Evolutionary conservation across 2,888 invertebrate genomes (phyloP), one percentile per base, ranked within the genome.

Genomic region (Apamea sordens): DNA sequence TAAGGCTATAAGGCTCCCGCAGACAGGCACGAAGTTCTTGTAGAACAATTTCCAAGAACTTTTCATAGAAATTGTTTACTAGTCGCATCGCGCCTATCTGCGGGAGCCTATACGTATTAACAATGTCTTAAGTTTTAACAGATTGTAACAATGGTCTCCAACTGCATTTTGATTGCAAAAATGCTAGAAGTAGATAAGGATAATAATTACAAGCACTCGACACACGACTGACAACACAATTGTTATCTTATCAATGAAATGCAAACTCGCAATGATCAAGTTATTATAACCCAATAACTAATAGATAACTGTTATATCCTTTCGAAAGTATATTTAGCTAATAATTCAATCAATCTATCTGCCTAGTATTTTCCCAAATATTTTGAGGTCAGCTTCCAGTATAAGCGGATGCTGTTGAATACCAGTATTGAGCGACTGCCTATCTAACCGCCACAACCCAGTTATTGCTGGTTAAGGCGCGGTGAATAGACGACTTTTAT

Each of bases 201-300:
- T 73, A 67, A 75, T 63, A 61, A 70, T 68, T 32, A 83, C 59
- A 80, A 81, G 77, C 70, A 84, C 76, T 84, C 53, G 36, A 79
- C 56, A 71, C 68, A 67, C 73, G 69, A 65, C 61, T 80, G 76
- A 85, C 76, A 77, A 78, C 68, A 69, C 65, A 76, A 78, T 68
- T 68, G 67, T 76, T 81, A 87, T 82, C 83, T 88, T 85, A 88
- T 88, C 88, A 83, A 79, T 82, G 68, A 79, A 83, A 85, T 77
- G 73, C 79, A 80, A 79, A 83, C 83, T 70, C 59, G 76, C 73
- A 79, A 74, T 74, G 70, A 80, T 83, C 79, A 73, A 77, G 65
- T 81, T 77, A 73, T 70, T 70, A 76, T 80, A 75, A 78, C 74
- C 76, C 50, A 80, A 68, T 78, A 77, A 79, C 50, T 68, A 50